phyloP scores from a whole-genome alignment of 2,113 vertebrate genomes.

The Bettongia penicillata region DNA sequence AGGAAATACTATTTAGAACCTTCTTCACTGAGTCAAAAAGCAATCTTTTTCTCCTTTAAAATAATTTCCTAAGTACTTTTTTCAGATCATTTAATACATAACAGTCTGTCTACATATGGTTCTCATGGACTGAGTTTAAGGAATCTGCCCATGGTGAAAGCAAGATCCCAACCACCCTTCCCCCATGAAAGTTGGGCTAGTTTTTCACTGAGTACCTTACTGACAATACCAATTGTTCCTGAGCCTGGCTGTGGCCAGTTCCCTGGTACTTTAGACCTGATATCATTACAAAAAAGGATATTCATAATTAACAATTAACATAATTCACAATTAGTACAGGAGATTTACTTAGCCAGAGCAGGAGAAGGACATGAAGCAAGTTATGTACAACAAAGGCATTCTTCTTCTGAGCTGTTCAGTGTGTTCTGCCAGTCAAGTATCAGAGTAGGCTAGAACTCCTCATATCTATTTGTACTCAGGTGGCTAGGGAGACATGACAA shows the following conservation, averaged over 20 bases:
- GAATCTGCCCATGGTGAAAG: background rate
- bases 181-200: background rate
- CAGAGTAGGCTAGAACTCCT: background rate
- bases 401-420: background rate
- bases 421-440: background rate
- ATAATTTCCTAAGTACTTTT: constrained; percentile 8
- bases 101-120: background rate
- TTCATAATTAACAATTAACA: background rate
- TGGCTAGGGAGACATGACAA: no score
- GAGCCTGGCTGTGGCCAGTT: no score
- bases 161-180: background rate
- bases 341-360: background rate
- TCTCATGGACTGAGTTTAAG: background rate
- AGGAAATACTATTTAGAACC: background rate
- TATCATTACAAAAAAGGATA: background rate
- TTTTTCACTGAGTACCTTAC: background rate
- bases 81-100: background rate
- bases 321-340: background rate
- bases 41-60: constrained; percentile 31
- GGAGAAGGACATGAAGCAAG: background rate
- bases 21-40: constrained; percentile 15
- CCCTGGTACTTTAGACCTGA: background rate
- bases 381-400: background rate
- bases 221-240: background rate
- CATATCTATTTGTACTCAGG: no score